Evolutionary conservation across 2,113 vertebrate species (phyloP).

Genomic region (Octodon degus): DNA sequence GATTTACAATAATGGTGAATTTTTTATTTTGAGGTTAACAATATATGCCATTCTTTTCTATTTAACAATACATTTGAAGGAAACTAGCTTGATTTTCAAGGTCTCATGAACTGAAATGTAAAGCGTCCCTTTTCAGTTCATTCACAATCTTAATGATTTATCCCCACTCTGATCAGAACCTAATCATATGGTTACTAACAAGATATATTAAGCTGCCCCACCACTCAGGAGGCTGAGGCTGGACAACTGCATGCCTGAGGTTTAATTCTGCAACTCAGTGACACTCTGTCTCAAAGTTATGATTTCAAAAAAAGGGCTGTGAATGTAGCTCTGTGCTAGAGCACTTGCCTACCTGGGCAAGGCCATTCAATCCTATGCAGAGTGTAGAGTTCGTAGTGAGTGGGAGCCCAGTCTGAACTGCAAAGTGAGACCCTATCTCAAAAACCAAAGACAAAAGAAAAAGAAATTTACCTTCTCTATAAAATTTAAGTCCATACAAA

Average conservation of each 20-base stretch:
- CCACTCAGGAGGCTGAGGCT: not conserved
- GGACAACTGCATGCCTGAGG: not conserved
- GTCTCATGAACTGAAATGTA: constrained; percentile 26
- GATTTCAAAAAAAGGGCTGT: not conserved
- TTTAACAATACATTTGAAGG: not conserved
- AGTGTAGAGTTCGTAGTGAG: not conserved
- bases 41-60: constrained; percentile 3
- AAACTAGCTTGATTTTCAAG: constrained; percentile 39
- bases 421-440: not conserved
- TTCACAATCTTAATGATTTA: constrained; percentile 21
- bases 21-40: not conserved
- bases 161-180: not conserved
- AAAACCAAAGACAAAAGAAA: not conserved
- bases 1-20: not conserved
- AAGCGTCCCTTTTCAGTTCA: constrained; percentile 20
- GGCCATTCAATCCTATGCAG: not conserved
- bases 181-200: not conserved
- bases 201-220: not conserved
- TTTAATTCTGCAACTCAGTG: not conserved
- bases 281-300: not conserved
- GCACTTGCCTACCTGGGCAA: not conserved
- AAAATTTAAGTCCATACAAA: not conserved
- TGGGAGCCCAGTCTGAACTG: not conserved
- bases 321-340: not conserved
- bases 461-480: not conserved